Conservation (phyloP, 2,888 invertebrate genomes). For the Pseudoips prasinana region DNA sequence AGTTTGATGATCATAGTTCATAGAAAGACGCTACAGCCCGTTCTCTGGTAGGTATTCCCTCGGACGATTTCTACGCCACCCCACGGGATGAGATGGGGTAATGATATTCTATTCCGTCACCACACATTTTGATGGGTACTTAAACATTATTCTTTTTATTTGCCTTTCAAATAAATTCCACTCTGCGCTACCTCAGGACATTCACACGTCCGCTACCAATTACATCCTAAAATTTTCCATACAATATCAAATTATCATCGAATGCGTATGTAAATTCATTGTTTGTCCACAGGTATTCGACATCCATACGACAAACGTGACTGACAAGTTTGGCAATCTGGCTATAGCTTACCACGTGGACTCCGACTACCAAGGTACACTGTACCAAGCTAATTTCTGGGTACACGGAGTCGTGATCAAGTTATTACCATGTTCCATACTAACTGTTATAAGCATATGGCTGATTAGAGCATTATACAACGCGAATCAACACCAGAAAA, state of each 20-base stretch:
- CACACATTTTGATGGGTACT: no score
- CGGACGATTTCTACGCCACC: no score
- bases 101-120: no score
- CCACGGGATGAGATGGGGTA: no score
- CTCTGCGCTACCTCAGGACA: neutral
- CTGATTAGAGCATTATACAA: slow-evolving; percentile 87
- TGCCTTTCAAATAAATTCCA: no score
- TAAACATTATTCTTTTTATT: no score
- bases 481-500: slow-evolving; percentile 88
- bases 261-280: slow-evolving; percentile 25
- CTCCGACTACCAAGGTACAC: slow-evolving; percentile 80
- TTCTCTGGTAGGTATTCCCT: no score
- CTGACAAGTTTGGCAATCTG: slow-evolving; percentile 62
- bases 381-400: slow-evolving; percentile 90
- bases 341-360: slow-evolving; percentile 70
- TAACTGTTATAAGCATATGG: slow-evolving; percentile 88
- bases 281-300: slow-evolving; percentile 60
- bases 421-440: slow-evolving; percentile 88
- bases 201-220: neutral
- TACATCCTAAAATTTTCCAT: slow-evolving; percentile 23
- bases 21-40: no score
- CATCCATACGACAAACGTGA: slow-evolving; percentile 71
- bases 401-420: slow-evolving; percentile 91
- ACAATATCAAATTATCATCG: slow-evolving; percentile 46
- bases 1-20: no score